A percentile compares a stretch with the other conserved stretches of the same genome.
phyloP scores from a whole-genome alignment of 2,888 invertebrate genomes.

The Ormyrus pomaceus region DNA sequence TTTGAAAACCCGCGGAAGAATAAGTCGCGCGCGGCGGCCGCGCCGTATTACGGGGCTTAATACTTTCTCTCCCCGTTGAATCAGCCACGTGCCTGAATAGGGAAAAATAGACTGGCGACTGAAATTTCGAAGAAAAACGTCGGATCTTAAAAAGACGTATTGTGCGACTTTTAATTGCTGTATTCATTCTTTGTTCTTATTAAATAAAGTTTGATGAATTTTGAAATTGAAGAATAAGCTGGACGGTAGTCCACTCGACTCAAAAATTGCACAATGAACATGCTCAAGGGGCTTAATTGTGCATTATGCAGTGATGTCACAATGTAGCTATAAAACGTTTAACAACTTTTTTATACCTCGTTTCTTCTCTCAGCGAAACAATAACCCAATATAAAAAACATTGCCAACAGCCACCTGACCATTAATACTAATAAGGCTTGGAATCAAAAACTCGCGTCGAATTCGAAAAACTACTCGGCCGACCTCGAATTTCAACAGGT shows the following conservation, averaged over 20 bases:
- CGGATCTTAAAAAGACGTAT: no score
- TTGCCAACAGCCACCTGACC: no score
- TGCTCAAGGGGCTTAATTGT: slow-evolving; percentile 14
- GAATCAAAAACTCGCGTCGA: no score
- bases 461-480: background rate
- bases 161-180: no score
- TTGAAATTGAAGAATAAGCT: background rate
- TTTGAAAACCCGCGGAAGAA: slow-evolving; percentile 7
- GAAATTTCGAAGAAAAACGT: no score
- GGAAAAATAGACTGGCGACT: background rate
- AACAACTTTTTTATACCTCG: background rate
- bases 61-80: slow-evolving; percentile 20
- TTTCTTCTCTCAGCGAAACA: no score
- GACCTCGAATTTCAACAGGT: slow-evolving; percentile 1
- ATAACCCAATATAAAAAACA: no score
- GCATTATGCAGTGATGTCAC: slow-evolving; percentile 45
- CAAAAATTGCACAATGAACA: slow-evolving; percentile 24
- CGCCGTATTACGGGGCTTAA: background rate
- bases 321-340: slow-evolving; percentile 32
- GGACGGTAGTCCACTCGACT: background rate
- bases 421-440: no score
- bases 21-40: background rate
- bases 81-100: background rate
- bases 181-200: no score
- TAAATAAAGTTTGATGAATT: background rate